Base-by-base conservation (phyloP, 2,797 vertebrate genomes). In the Tragopan temminckii region DNA sequence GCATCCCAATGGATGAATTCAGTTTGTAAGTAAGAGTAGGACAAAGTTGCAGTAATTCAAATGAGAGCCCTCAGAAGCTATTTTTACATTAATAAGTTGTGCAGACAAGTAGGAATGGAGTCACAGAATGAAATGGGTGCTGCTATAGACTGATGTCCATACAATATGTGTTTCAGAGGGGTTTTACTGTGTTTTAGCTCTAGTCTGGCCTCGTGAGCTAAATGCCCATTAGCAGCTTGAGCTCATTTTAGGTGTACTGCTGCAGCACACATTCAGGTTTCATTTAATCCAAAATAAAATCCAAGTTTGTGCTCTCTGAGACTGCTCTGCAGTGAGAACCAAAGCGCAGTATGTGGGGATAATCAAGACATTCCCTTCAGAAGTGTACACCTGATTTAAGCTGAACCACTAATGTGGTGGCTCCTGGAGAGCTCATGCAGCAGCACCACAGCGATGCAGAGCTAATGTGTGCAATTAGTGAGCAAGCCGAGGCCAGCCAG, bases 211-310 rank as follows among this genome's bases (percentile, higher is more conserved):
- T 94, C 33, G 2, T 27, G 61, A 58, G 29, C 79, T 89, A 45
- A 95, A 74, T 85, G 81, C 40, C 40, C 57, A 23, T 82, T 85
- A 87, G 75, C 55, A 70, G 75, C 86, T 85, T 83, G 57, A 92
- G 48, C 89, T 93, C 66, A 19, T 74, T 87, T 79, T 35, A 45
- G 36, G 57, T 67, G 31, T 46, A 10, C 18, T 43, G 50, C 68
- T 74, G 71, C 50, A 87, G 79, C 81, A 80, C 40, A 38, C 9
- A 20, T 67, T 86, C 74, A 50, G 40, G 42, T 68, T 85, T 74
- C 48, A 40, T 80, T 83, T 85, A 11, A n/a, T 57, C 72, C 53
- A 33, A 68, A 89, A 42, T 31, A 68, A 82, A 80, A 68, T 59
- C n/a, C 21, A n/a, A 35, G 43, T 45, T 48, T 85, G 74, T 61